Evolutionary conservation across 1,140 invertebrate genomes (phyloP), one percentile per base, ranked within the genome.

Genomic region (Trichonephila clavipes): DNA sequence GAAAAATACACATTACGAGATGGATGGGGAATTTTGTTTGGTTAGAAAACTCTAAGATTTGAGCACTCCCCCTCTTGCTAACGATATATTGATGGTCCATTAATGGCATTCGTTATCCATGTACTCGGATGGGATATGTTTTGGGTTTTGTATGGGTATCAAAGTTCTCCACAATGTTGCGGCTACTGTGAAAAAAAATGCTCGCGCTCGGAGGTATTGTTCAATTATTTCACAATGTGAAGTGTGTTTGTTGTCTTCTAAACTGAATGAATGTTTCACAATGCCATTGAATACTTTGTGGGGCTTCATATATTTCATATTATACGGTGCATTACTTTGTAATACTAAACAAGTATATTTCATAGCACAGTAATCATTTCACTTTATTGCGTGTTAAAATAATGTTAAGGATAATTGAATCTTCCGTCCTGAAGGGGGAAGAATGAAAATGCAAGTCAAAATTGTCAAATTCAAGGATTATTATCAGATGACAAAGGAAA

Each of bases 31-130:
- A 77, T 90, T 90, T 90, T 81, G 66, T 90, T 89, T 90, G 59
- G 51, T 21, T 58, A 51, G n/a, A 34, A 40, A 21, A 59, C 89
- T 28, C 72, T 16, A 81, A 62, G 72, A 77, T 59, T 90, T 82
- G 61, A 64, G 51, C 51, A 51, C 51, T 51, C 51, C 51, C 51
- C 51, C 21, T 8, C 2, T 18, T 64, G n/a, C 69, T 90, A 90
- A 90, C 77, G 89, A 90, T 77, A 82, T 58, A 64, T 90, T 90
- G 89, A 90, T 90, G 89, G 82, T 24, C 82, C 44, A 59, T 59
- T 83, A 83, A 83, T 83, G 82, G 72, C 12, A 34, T 19, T 77
- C 51, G 51, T 51, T 51, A 51, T 51, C 18, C 72, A 77, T 34
- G 28, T 51, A 51, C 51, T 51, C 51, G 51, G 51, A 51, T 51